Evolutionary conservation across 2,888 invertebrate genomes (phyloP).

Genomic region (Operophtera brumata): DNA sequence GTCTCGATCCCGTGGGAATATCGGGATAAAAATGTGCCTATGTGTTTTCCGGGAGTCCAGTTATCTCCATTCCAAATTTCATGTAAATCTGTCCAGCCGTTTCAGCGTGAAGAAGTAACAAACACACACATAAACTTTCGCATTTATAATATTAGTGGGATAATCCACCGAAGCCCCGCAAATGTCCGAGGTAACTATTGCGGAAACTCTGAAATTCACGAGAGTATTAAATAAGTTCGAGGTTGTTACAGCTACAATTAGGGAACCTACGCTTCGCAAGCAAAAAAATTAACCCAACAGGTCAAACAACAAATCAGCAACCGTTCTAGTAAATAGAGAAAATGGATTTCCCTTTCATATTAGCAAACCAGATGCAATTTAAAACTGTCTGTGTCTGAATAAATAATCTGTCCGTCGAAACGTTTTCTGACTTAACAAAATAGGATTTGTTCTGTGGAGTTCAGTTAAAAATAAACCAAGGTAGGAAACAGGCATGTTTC

Average conservation of each 20-base stretch:
- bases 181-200: constrained; percentile 1
- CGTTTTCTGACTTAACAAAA: constrained; percentile 30
- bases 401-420: neutral
- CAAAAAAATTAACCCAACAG: neutral
- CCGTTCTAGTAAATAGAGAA: neutral
- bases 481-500: constrained; percentile 41
- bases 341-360: neutral
- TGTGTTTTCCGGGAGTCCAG: too few relatives aligned
- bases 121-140: too few relatives aligned
- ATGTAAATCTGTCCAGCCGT: too few relatives aligned
- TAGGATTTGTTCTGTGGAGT: constrained; percentile 32
- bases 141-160: too few relatives aligned
- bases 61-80: too few relatives aligned
- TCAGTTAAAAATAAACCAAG: constrained; percentile 45
- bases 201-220: constrained; percentile 8
- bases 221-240: constrained; percentile 13
- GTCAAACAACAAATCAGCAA: constrained; percentile 1
- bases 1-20: too few relatives aligned
- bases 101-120: too few relatives aligned
- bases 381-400: constrained; percentile 16
- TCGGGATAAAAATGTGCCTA: too few relatives aligned
- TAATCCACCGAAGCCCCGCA: neutral
- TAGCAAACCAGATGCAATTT: constrained; percentile 24
- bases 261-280: neutral
- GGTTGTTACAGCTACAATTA: constrained; percentile 11